Percentiles rank a stretch among this genome's conserved stretches.
phyloP scores from a whole-genome alignment of 1,140 invertebrate genomes.

The Agrypnia vestita region DNA sequence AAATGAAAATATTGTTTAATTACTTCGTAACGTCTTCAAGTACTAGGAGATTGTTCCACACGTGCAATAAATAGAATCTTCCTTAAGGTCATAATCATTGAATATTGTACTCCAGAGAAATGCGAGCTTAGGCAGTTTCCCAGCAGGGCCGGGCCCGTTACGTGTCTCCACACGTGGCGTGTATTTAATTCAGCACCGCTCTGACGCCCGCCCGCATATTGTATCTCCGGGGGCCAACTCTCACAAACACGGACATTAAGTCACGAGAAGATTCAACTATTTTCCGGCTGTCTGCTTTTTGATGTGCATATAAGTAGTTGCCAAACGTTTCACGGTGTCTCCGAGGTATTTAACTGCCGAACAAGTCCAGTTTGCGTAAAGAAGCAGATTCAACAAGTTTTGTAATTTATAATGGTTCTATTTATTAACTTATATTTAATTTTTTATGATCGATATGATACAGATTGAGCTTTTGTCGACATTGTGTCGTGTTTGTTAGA shows the following conservation, averaged over 20 bases:
- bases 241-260: neutral
- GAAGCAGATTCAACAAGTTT: no score
- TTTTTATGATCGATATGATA: no score
- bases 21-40: neutral
- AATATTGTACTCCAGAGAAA: slow-evolving; percentile 28
- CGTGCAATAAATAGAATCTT: slow-evolving; percentile 5
- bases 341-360: no score
- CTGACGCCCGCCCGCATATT: neutral
- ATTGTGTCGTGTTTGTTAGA: no score
- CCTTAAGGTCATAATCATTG: slow-evolving; percentile 13
- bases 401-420: no score
- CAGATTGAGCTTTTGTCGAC: no score
- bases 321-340: no score
- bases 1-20: no score
- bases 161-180: neutral
- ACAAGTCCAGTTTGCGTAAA: no score
- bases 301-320: no score
- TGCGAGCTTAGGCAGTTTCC: neutral
- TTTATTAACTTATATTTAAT: no score
- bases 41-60: slow-evolving; percentile 7
- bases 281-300: neutral
- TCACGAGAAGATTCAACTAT: neutral
- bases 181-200: neutral
- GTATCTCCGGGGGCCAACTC: neutral
- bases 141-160: neutral